These are phyloP conservation scores for Hipposideros larvatus DNA, from an alignment of 2,797 vertebrate genomes.

Conservation along the genomic window DNA sequence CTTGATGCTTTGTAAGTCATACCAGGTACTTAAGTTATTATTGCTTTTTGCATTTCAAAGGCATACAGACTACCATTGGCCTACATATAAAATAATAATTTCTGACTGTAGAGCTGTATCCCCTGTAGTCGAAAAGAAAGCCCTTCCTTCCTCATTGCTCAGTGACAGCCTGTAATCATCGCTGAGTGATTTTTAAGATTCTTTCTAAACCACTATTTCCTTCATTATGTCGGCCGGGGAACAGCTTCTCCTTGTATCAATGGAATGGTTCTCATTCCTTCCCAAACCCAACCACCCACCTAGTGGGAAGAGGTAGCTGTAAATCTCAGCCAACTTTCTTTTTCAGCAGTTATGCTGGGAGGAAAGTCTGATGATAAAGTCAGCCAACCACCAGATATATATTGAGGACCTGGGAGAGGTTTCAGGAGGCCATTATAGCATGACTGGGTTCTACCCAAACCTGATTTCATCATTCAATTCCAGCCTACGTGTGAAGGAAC, in stretches of 20 bases:
- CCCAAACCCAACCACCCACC: constrained; percentile 41
- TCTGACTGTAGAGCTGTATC: constrained; percentile 32
- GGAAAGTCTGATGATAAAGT: constrained; percentile 22
- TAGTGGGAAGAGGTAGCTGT: not conserved
- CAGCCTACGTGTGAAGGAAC: not conserved
- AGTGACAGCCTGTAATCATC: constrained; percentile 78
- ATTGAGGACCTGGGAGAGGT: not conserved
- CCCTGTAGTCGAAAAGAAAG: constrained; percentile 61
- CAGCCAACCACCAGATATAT: constrained; percentile 15
- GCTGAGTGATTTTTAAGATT: constrained; percentile 62
- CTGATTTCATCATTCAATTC: not conserved
- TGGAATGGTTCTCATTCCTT: constrained; percentile 56
- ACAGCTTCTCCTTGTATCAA: not conserved
- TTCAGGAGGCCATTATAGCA: not conserved
- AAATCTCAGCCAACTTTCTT: constrained; percentile 42
- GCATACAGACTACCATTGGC: constrained; percentile 22
- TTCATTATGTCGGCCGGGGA: not conserved
- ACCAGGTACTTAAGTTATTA: constrained; percentile 69
- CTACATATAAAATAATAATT: constrained; percentile 78
- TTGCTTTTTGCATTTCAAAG: constrained; percentile 73
- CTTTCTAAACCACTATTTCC: constrained; percentile 58
- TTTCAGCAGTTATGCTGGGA: not conserved
- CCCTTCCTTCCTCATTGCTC: constrained; percentile 75
- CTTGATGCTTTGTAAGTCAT: constrained; percentile 39
- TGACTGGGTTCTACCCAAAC: not conserved